Percentiles rank a stretch among this genome's conserved stretches.
Evolutionary conservation across 2,797 vertebrate genomes (phyloP).

Genomic region (Dendrocincla tyrannina): DNA sequence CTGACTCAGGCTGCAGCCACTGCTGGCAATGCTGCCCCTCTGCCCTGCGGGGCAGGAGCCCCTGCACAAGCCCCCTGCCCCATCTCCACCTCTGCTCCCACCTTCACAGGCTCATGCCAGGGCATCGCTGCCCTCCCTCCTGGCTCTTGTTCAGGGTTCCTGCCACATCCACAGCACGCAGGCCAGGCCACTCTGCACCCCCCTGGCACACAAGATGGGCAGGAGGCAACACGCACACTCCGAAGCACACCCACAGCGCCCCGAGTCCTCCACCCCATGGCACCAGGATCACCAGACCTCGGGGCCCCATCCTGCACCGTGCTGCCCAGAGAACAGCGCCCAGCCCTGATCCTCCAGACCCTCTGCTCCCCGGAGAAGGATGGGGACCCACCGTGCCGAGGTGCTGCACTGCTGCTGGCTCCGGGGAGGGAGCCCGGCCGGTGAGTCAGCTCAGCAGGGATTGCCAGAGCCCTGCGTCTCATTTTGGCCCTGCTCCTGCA

Average conservation of each 20-base stretch:
- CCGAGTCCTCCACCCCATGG: not conserved
- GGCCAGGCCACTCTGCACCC: not conserved
- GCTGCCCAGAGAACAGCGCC: not conserved
- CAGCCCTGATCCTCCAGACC: not conserved
- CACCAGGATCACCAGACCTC: accelerated
- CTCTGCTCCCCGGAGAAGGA: not conserved
- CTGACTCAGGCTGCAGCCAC: not conserved
- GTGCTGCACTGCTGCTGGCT: not conserved
- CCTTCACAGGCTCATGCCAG: not conserved
- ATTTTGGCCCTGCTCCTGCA: conserved; percentile 17
- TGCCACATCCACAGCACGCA: not conserved
- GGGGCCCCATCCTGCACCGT: not conserved
- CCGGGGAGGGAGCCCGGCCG: not conserved
- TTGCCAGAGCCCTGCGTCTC: conserved; percentile 32
- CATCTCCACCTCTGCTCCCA: not conserved
- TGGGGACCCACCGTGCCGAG: conserved; percentile 6
- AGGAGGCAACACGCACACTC: not conserved
- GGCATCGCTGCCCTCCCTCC: not conserved
- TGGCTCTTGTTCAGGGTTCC: accelerated
- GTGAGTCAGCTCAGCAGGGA: conserved; percentile 10
- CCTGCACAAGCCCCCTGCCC: accelerated
- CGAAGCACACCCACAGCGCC: accelerated
- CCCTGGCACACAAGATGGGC: not conserved
- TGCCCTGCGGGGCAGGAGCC: not conserved
- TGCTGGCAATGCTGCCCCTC: not conserved